Percentiles rank a stretch among this genome's conserved stretches.
Evolutionary conservation across 2,888 invertebrate genomes (phyloP).

Genomic region (Dasypolia templi): DNA sequence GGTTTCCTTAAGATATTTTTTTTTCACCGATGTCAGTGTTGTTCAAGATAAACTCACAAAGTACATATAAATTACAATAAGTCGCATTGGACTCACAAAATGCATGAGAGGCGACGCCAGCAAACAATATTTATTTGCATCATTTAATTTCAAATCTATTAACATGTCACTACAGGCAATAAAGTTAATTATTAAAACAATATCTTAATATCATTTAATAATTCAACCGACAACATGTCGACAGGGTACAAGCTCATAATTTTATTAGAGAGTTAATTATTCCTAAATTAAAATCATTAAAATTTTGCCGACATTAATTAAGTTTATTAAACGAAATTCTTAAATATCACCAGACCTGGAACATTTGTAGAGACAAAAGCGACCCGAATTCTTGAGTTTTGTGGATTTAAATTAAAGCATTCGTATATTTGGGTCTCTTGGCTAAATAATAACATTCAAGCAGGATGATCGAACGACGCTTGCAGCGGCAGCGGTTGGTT

Average conservation of each 20-base stretch:
- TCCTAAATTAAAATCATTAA: conserved; percentile 57
- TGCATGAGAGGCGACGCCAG: not conserved
- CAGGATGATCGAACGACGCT: not conserved
- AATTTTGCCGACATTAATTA: conserved; percentile 51
- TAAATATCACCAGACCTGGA: conserved; percentile 50
- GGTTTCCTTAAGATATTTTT: not conserved
- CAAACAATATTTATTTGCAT: not conserved
- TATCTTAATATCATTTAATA: conserved; percentile 28
- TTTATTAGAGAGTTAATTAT: conserved; percentile 50
- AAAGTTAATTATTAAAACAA: conserved; percentile 3
- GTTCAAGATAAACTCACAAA: not conserved
- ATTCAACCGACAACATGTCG: conserved; percentile 35
- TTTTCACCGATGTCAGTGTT: not conserved
- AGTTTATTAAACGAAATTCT: conserved; percentile 61
- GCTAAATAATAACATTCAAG: not conserved
- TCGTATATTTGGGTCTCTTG: not conserved
- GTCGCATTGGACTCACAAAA: not conserved
- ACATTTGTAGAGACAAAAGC: conserved; percentile 46
- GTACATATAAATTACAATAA: not conserved
- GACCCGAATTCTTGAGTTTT: conserved; percentile 39
- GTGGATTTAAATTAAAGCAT: conserved; percentile 29
- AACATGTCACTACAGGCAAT: not conserved
- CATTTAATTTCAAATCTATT: not conserved
- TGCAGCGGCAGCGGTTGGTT: not conserved
- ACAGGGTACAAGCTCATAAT: conserved; percentile 45